Evolutionary conservation across 2,113 vertebrate genomes (phyloP).

Genomic region (Azemiops feae): DNA sequence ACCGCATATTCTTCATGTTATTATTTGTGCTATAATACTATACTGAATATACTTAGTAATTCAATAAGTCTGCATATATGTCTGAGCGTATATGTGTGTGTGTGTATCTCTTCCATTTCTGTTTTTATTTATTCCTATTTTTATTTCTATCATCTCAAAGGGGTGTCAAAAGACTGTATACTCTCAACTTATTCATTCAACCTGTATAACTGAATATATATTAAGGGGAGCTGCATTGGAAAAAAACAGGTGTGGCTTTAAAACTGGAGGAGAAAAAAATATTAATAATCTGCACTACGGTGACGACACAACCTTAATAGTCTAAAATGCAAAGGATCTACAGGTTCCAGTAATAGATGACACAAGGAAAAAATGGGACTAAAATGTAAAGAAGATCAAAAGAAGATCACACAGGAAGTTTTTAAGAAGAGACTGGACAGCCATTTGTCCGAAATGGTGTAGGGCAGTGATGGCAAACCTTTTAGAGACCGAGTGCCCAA

Average conservation of each 20-base stretch:
- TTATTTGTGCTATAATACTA: not conserved
- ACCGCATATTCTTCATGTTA: not conserved
- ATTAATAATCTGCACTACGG: not conserved
- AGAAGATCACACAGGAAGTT: too few species aligned
- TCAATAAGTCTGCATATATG: not conserved
- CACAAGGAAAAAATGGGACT: not conserved
- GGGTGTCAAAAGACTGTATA: too few species aligned
- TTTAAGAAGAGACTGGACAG: too few species aligned
- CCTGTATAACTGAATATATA: not conserved
- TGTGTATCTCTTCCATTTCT: slow-evolving; percentile 5
- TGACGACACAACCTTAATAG: not conserved
- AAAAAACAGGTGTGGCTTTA: not conserved
- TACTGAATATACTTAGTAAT: not conserved
- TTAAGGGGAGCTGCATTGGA: not conserved
- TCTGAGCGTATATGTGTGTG: not conserved
- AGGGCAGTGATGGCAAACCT: too few species aligned
- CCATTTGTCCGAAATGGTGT: too few species aligned
- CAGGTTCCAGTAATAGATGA: not conserved
- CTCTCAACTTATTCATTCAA: not conserved
- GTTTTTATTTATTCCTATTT: not conserved
- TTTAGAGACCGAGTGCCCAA: too few species aligned
- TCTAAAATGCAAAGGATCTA: not conserved
- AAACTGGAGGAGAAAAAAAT: not conserved
- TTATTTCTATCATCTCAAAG: not conserved
- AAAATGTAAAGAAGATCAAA: not conserved